Evolutionary conservation across 2,113 vertebrate genomes (phyloP).

Genomic region (Sphyrna mokarran): DNA sequence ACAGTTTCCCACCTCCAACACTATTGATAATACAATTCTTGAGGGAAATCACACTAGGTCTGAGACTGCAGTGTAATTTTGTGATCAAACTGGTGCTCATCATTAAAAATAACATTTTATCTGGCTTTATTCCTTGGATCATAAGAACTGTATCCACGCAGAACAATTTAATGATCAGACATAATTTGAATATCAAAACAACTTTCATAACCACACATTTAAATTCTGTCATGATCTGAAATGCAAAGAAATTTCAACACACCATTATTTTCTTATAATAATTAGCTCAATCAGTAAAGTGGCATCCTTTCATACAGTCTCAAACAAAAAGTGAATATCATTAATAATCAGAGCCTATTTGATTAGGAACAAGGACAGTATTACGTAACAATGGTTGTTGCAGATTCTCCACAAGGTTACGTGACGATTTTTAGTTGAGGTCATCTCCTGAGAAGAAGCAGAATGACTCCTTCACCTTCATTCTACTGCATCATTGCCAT

Average conservation of each 20-base stretch:
- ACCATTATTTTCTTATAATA: not conserved
- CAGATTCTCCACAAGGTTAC: not conserved
- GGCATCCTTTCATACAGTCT: not conserved
- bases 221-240: not conserved
- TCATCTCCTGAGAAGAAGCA: not conserved
- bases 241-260: not conserved
- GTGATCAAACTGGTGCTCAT: not conserved
- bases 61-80: constrained; percentile 1
- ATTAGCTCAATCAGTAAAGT: constrained; percentile 24
- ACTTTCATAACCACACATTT: not conserved
- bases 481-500: not conserved
- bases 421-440: not conserved
- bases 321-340: not conserved
- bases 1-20: not conserved
- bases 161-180: constrained; percentile 27
- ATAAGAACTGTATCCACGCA: not conserved
- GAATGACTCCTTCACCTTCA: not conserved
- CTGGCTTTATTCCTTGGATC: not conserved
- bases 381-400: not conserved
- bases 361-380: not conserved
- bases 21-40: not conserved
- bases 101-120: not conserved
- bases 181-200: constrained; percentile 26
- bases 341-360: not conserved
- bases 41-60: not conserved